Percentiles rank a stretch among this genome's conserved stretches.
These are phyloP conservation scores for Hapalemur alaotrensis DNA, from an alignment of 2,797 vertebrate species.

Conservation along the genomic window DNA sequence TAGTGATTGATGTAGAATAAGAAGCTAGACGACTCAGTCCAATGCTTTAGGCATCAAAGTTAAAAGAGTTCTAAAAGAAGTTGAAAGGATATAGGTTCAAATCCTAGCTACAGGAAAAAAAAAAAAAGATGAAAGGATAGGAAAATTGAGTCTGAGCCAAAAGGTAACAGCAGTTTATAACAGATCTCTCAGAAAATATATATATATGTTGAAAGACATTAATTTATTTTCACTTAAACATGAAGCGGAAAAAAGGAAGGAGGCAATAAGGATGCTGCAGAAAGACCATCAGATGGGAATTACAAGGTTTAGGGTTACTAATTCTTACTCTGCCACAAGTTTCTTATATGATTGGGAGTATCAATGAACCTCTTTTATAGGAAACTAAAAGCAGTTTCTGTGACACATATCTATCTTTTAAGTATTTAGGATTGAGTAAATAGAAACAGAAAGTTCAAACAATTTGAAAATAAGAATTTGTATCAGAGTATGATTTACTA, in stretches of 20 bases:
- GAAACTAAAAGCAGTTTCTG: neutral
- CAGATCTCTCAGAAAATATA: neutral
- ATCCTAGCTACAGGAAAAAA: neutral
- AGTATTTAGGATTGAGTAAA: neutral
- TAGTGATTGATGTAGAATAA: constrained; percentile 10
- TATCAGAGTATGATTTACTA: constrained; percentile 22
- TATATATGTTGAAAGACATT: neutral
- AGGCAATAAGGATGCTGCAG: neutral
- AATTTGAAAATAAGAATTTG: neutral
- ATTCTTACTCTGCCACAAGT: neutral
- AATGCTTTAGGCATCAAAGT: constrained; percentile 8
- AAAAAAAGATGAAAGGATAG: neutral
- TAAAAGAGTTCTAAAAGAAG: neutral
- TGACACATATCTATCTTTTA: neutral
- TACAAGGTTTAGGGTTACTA: neutral
- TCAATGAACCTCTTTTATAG: neutral
- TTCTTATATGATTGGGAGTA: neutral
- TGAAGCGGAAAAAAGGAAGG: neutral
- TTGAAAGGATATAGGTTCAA: neutral
- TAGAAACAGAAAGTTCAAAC: constrained; percentile 35
- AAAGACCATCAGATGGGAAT: neutral
- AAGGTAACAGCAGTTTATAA: neutral
- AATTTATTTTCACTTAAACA: constrained; percentile 1
- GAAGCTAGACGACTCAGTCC: neutral
- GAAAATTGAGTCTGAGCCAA: neutral